Percentiles rank a stretch among this genome's conserved stretches.
Conservation (phyloP, 1,140 invertebrate genomes). For the Nymphalis io region DNA sequence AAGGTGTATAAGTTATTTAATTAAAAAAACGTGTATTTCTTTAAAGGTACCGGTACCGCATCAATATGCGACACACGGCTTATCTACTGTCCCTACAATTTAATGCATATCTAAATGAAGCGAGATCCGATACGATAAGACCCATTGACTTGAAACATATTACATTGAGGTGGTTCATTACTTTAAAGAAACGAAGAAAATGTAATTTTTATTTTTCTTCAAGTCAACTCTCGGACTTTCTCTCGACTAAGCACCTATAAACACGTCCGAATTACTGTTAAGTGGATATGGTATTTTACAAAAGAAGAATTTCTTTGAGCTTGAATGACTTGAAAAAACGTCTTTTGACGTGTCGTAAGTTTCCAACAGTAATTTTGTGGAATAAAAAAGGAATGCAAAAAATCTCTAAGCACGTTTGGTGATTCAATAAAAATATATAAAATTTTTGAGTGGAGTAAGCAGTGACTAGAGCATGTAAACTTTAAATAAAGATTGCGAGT, state of each 20-base stretch:
- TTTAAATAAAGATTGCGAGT: no score
- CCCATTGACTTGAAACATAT: slow-evolving; percentile 65
- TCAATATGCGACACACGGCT: slow-evolving; percentile 63
- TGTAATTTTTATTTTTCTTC: slow-evolving; percentile 58
- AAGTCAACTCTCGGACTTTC: slow-evolving; percentile 42
- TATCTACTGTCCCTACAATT: slow-evolving; percentile 72
- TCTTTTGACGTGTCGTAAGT: not conserved
- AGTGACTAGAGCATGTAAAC: no score
- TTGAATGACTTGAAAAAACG: slow-evolving; percentile 3
- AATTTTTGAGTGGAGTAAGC: no score
- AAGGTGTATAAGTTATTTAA: slow-evolving; percentile 59
- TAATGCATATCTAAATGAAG: slow-evolving; percentile 77
- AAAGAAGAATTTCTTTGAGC: slow-evolving; percentile 14
- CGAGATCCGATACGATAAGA: slow-evolving; percentile 76
- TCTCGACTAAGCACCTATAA: slow-evolving; percentile 32
- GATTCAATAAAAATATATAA: no score
- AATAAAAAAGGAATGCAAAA: not conserved
- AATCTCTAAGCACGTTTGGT: no score
- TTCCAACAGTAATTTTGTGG: not conserved
- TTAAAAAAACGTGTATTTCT: slow-evolving; percentile 58
- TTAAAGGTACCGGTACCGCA: slow-evolving; percentile 53
- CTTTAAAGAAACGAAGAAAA: slow-evolving; percentile 60
- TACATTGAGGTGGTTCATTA: slow-evolving; percentile 62
- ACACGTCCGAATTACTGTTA: slow-evolving; percentile 25
- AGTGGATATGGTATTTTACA: slow-evolving; percentile 24